Evolutionary conservation across 37 sponge, comb jelly and placozoan genomes (phyloP), one percentile per base, ranked within the genome.

Genomic region (Ephydatia muelleri): DNA sequence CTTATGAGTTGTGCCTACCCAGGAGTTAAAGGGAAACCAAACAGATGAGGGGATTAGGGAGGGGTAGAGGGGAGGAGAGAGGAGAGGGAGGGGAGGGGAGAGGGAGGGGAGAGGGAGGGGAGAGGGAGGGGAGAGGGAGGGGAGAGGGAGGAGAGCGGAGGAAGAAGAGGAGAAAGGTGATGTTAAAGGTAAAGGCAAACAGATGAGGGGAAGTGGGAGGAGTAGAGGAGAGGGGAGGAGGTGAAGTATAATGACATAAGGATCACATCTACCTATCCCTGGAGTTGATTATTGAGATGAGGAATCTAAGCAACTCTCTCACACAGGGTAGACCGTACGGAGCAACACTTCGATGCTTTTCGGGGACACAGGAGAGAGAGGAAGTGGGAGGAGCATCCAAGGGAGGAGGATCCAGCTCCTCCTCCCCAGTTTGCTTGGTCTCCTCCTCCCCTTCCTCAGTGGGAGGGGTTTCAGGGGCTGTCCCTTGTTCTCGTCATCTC

Each of bases 321-420:
- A 98, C 88, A 92, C 99, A 98, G 0, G 95, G 80, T 57, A 98
- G 82, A 0, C 99, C 95, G 69, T 98, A 94, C 2, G 99, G 99
- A 2, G 38, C 11, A 47, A 90, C 28, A 11, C 23, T 37, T 16
- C 77, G 80, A 5, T 77, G 74, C 37, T 84, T 77, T n/a, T 5
- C 31, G 66, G 21, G 67, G 67, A 21, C 35, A 26, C 4, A 67
- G 25, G 57, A 38, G 67, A 66, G 16, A 32, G 31, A 26, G 26
- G 33, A 65, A 65, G 28, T 65, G 3, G 29, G 27, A 22, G 5
- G 25, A 38, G 21, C 36, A 16, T 78, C 78, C 25, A 28, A 28
- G 35, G 72, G 70, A 26, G 72, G 32, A 37, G 6, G 22, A 1
- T 38, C 39, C 29, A 27, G 22, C 49, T 82, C 73, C 28, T 33